phyloP scores from a whole-genome alignment of 2,797 vertebrate species.

The Petrocephalus schoutedeni region DNA sequence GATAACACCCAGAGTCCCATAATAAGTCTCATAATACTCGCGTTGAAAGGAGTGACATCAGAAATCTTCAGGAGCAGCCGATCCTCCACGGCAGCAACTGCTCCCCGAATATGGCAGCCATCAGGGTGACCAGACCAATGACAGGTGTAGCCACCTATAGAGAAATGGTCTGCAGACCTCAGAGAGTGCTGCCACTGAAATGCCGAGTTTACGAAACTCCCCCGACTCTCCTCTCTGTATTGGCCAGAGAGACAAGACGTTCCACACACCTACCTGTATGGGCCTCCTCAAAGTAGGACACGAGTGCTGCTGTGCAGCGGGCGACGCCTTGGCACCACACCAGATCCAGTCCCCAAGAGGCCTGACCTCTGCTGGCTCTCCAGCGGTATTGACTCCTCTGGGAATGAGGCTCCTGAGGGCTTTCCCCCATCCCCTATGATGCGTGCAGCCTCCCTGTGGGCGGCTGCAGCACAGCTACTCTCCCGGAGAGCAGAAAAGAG shows the following conservation, averaged over 20 bases:
- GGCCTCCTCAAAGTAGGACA: background rate
- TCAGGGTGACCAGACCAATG: background rate
- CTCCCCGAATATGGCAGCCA: background rate
- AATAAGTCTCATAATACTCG: no score
- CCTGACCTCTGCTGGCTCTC: background rate
- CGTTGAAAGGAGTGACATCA: no score
- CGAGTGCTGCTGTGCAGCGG: background rate
- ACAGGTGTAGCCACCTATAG: background rate
- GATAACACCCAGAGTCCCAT: no score
- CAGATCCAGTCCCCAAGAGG: background rate
- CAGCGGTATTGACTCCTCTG: background rate
- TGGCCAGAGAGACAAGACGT: background rate
- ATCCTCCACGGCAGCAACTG: background rate
- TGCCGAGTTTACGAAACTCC: background rate
- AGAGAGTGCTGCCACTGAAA: background rate
- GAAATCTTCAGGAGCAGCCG: no score
- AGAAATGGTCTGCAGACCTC: background rate
- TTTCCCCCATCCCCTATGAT: background rate
- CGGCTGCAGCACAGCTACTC: background rate
- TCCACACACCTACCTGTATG: background rate
- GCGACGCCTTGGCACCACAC: background rate
- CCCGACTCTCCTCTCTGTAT: no score
- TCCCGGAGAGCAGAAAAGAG: background rate
- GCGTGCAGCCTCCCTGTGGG: background rate
- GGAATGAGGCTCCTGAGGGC: background rate